A percentile compares a stretch with the other conserved stretches of the same genome.
phyloP scores from a whole-genome alignment of 1,140 invertebrate species.

The Habropoda laboriosa region DNA sequence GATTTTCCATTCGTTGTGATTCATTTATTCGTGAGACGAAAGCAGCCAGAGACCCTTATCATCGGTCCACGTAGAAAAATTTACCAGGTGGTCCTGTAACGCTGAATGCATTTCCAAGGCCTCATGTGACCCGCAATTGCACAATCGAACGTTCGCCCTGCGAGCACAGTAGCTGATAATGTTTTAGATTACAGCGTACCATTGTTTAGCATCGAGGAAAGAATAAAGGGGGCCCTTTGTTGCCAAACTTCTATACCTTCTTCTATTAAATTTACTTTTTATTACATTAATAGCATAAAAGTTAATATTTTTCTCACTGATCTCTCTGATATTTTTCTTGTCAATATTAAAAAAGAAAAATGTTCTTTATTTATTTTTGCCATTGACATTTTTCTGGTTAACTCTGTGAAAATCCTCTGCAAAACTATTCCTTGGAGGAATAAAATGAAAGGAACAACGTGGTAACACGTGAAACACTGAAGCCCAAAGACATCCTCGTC shows the following conservation, averaged over 20 bases:
- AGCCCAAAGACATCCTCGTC: not conserved
- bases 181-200: not conserved
- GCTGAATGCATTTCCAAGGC: constrained; percentile 1
- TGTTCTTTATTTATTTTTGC: no score
- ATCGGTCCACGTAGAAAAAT: constrained; percentile 22
- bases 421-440: not conserved
- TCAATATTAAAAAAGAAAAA: no score
- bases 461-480: not conserved
- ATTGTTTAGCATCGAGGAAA: not conserved
- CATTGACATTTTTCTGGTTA: no score
- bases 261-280: not conserved
- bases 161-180: not conserved
- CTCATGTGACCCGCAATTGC: not conserved
- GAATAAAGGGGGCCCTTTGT: constrained; percentile 1
- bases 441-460: not conserved
- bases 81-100: constrained; percentile 33
- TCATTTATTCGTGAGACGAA: constrained; percentile 34
- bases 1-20: constrained; percentile 18
- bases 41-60: constrained; percentile 34
- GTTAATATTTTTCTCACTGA: not conserved
- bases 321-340: no score
- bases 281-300: not conserved
- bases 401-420: not conserved
- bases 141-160: constrained; percentile 1
- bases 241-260: not conserved